A percentile compares a stretch with the other conserved stretches of the same genome.
These are phyloP conservation scores for Discoglossus pictus DNA, from an alignment of 2,797 vertebrate genomes.

Conservation along the genomic window DNA sequence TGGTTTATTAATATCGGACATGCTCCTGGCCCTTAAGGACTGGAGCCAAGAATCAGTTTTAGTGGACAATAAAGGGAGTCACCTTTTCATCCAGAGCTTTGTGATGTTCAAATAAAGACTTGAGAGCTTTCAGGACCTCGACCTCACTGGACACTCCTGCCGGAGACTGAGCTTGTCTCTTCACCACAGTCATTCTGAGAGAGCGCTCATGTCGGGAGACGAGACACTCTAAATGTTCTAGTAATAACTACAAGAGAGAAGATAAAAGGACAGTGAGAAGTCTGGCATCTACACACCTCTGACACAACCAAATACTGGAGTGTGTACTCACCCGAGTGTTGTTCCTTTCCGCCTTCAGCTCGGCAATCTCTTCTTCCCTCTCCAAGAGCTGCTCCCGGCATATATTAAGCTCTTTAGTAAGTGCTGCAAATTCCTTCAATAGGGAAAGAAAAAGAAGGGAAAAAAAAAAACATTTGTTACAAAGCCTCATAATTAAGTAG, in stretches of 20 bases:
- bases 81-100: constrained; percentile 99
- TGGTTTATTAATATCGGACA: no score
- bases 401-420: constrained; percentile 93
- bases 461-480: constrained; percentile 12
- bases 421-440: constrained; percentile 89
- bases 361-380: constrained; percentile 92
- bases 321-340: constrained; percentile 88
- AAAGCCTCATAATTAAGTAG: no score
- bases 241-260: constrained; percentile 82
- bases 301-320: constrained; percentile 13
- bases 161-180: constrained; percentile 94
- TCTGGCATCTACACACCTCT: background rate
- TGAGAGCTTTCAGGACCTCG: constrained; percentile 96
- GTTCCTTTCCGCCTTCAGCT: constrained; percentile 93
- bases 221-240: constrained; percentile 95
- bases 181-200: constrained; percentile 95
- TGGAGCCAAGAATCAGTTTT: no score
- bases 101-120: constrained; percentile 96
- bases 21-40: no score
- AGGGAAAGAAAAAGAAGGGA: constrained; percentile 3
- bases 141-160: constrained; percentile 97
- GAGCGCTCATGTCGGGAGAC: constrained; percentile 94
- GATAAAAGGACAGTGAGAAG: background rate
- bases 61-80: no score
- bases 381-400: constrained; percentile 94